Conservation (phyloP, 2,888 invertebrate species). For the Harmothoe impar region DNA sequence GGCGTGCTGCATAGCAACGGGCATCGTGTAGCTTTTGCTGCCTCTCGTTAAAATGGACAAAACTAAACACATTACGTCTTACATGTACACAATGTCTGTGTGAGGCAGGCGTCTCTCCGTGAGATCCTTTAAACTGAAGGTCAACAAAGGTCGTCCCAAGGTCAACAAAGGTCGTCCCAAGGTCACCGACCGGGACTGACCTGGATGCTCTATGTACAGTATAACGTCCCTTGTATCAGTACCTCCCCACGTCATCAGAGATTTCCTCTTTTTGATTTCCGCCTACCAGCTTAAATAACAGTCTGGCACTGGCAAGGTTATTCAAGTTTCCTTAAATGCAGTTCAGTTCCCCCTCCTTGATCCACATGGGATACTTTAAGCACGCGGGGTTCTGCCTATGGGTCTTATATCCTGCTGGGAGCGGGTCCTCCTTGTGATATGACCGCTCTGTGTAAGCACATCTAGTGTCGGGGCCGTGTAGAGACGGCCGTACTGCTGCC, state of each 20-base stretch:
- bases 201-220: not conserved
- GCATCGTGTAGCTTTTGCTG: not conserved
- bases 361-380: too few species aligned
- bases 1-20: constrained; percentile 21
- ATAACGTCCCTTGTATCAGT: too few species aligned
- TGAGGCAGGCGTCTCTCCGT: not conserved
- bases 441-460: not conserved
- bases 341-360: too few species aligned
- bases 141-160: constrained; percentile 17
- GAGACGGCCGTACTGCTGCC: too few species aligned
- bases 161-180: constrained; percentile 9
- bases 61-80: not conserved
- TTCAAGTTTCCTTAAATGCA: too few species aligned
- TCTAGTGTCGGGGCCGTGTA: not conserved
- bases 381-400: too few species aligned
- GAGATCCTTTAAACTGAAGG: not conserved
- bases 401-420: too few species aligned
- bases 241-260: too few species aligned
- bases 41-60: not conserved
- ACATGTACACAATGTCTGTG: not conserved
- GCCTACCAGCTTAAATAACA: too few species aligned
- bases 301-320: too few species aligned
- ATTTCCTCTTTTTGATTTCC: too few species aligned
- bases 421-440: too few species aligned
- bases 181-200: not conserved